Percentiles rank a stretch among this genome's conserved stretches.
phyloP scores from a whole-genome alignment of 2,113 vertebrate species.

The Hystrix cristata region DNA sequence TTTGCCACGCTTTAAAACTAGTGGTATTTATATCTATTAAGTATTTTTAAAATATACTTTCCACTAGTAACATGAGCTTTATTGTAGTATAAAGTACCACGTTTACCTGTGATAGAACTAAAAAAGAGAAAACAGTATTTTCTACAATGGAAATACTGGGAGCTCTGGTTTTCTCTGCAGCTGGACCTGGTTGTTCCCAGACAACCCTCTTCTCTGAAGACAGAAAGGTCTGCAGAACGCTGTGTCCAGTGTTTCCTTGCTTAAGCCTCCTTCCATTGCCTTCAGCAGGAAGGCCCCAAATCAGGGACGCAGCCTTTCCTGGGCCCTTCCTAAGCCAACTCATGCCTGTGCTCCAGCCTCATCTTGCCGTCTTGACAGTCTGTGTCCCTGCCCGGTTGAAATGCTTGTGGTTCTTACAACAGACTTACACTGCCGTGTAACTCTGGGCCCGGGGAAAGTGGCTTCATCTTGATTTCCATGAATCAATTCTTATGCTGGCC shows the following conservation, averaged over 20 bases:
- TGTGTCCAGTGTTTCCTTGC: background rate
- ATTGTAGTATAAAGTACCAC: background rate
- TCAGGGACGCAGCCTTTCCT: background rate
- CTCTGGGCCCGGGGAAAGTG: background rate
- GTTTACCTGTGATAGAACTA: background rate
- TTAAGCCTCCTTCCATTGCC: background rate
- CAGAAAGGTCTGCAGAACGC: background rate
- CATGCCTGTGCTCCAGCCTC: rapidly evolving
- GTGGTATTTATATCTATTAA: background rate
- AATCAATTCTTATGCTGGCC: background rate
- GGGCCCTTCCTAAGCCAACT: background rate
- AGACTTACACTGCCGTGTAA: background rate
- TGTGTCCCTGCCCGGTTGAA: background rate
- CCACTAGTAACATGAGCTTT: background rate
- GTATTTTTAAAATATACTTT: background rate
- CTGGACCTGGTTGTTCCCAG: background rate
- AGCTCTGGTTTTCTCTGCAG: background rate
- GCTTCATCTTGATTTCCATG: background rate
- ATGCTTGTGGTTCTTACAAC: background rate
- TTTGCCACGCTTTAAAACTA: background rate
- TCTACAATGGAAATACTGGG: background rate
- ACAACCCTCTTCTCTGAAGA: background rate
- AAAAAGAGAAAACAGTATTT: background rate
- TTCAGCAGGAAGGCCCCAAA: background rate
- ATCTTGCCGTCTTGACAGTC: background rate